Conservation (phyloP, 37 sponge, comb jelly and placozoan genomes). For the Dysidea cf. avara region DNA sequence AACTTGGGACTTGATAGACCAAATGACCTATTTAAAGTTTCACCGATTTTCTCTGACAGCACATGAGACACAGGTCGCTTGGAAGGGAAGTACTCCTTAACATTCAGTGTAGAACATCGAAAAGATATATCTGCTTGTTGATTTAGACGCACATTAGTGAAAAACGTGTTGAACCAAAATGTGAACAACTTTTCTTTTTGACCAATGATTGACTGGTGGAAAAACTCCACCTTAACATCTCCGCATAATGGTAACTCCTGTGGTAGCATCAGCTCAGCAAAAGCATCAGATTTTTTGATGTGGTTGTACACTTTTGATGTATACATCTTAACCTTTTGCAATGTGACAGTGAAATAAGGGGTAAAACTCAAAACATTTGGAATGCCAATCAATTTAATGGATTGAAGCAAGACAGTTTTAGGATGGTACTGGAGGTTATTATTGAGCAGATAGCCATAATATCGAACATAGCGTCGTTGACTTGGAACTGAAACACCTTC, state of each 20-base stretch:
- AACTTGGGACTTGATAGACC: too few species aligned
- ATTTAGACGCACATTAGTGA: slow-evolving; percentile 69
- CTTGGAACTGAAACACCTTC: slow-evolving; percentile 97
- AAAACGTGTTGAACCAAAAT: slow-evolving; percentile 97
- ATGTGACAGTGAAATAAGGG: slow-evolving; percentile 46
- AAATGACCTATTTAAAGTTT: too few species aligned
- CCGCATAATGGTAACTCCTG: slow-evolving; percentile 82
- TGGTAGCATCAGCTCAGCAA: slow-evolving; percentile 63
- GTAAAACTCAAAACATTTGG: slow-evolving; percentile 33
- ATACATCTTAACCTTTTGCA: slow-evolving; percentile 58
- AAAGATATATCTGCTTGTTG: slow-evolving; percentile 34
- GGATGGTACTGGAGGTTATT: slow-evolving; percentile 63
- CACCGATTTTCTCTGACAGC: too few species aligned
- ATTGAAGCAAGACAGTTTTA: slow-evolving; percentile 69
- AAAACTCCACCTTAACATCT: slow-evolving; percentile 92
- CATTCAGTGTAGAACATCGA: too few species aligned
- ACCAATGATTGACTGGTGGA: slow-evolving; percentile 45
- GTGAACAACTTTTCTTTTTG: slow-evolving; percentile 85
- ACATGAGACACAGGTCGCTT: too few species aligned
- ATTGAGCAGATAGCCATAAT: slow-evolving; percentile 83
- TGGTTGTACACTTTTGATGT: slow-evolving; percentile 63
- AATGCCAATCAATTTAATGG: slow-evolving; percentile 59
- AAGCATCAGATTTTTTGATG: slow-evolving; percentile 44
- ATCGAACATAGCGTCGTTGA: slow-evolving; percentile 89
- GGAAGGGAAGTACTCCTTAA: too few species aligned